phyloP scores from a whole-genome alignment of 2,113 vertebrate species.

The Platycercus adscitus region DNA sequence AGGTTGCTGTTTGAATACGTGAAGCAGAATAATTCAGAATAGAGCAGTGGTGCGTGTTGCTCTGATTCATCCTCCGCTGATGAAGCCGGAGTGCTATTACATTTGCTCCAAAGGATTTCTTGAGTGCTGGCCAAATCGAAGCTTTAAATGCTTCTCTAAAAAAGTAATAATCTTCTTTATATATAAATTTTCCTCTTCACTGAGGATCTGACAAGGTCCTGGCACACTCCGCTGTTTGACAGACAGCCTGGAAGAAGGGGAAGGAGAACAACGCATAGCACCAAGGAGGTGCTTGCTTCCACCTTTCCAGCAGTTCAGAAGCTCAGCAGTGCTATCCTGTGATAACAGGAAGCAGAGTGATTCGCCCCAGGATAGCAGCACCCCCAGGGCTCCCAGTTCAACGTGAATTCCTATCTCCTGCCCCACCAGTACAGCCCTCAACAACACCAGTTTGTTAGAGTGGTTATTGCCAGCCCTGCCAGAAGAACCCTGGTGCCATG shows the following conservation, averaged over 20 bases:
- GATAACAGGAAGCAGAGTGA: not conserved
- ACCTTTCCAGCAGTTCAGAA: not conserved
- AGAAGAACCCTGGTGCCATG: not conserved
- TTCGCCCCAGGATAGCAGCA: not conserved
- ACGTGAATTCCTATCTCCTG: not conserved
- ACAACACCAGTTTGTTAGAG: not conserved
- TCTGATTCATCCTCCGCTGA: not conserved
- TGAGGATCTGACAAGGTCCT: constrained; percentile 15
- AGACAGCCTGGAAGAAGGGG: not conserved
- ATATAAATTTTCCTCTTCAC: not conserved
- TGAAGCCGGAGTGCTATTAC: not conserved
- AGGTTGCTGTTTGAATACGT: not conserved
- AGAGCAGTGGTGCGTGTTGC: not conserved
- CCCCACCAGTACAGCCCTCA: not conserved
- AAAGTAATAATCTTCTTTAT: not conserved
- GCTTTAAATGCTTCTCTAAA: constrained; percentile 14
- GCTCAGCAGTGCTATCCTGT: fast-evolving
- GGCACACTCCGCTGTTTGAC: not conserved
- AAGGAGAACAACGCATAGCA: not conserved
- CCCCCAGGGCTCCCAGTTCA: not conserved
- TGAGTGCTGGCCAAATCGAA: not conserved
- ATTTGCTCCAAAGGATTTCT: not conserved
- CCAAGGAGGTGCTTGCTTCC: not conserved
- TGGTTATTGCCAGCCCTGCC: not conserved
- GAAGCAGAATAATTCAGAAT: not conserved